Evolutionary conservation across 2,888 invertebrate genomes (phyloP).

Genomic region (Aspidiotus destructor): DNA sequence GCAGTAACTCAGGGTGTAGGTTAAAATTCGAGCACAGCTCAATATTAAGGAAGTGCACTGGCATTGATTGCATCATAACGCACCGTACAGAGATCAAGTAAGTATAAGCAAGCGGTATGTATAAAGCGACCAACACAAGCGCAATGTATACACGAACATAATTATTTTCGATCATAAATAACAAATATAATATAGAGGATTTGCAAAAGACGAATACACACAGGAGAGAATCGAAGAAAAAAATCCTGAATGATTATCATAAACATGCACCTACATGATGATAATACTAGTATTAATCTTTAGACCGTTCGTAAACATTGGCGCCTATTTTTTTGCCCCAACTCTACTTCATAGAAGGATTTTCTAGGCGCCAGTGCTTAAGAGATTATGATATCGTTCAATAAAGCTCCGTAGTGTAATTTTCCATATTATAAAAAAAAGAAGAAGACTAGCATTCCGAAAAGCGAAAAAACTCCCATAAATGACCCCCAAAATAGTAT

Average conservation of each 20-base stretch:
- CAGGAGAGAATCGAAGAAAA: constrained; percentile 13
- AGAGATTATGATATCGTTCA: too few species aligned
- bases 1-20: too few species aligned
- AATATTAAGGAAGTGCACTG: too few species aligned
- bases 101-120: neutral
- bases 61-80: too few species aligned
- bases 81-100: too few species aligned
- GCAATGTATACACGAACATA: neutral
- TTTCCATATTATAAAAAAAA: too few species aligned
- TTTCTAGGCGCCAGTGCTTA: too few species aligned
- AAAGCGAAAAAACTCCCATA: constrained; percentile 24
- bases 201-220: constrained; percentile 32
- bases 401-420: too few species aligned
- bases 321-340: too few species aligned
- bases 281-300: neutral
- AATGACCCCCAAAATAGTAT: neutral
- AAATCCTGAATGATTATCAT: neutral
- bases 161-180: neutral
- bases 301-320: neutral
- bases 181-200: constrained; percentile 17
- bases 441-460: too few species aligned
- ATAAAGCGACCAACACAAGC: constrained; percentile 27
- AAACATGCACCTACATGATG: constrained; percentile 5
- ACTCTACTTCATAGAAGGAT: too few species aligned
- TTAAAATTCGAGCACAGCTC: too few species aligned